A percentile compares a stretch with the other conserved stretches of the same genome.
phyloP scores from a whole-genome alignment of 2,113 vertebrate genomes.

The Stigmatopora nigra region DNA sequence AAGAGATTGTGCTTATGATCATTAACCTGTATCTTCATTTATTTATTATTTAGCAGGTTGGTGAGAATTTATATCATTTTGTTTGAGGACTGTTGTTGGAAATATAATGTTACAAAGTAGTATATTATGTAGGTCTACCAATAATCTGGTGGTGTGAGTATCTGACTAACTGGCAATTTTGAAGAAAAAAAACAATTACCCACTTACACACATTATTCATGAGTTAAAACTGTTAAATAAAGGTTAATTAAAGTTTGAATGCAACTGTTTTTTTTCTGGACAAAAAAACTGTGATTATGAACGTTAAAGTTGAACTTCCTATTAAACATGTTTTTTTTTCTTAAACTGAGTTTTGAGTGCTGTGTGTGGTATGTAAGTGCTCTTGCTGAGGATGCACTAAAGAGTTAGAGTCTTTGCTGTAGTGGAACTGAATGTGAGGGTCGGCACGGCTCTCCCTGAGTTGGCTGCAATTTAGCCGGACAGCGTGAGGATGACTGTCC shows the following conservation, averaged over 20 bases:
- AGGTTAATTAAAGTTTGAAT: too few species aligned
- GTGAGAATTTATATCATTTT: not conserved
- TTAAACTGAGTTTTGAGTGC: slow-evolving; percentile 17
- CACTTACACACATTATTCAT: too few species aligned
- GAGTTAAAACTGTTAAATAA: too few species aligned
- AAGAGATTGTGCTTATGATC: slow-evolving; percentile 7
- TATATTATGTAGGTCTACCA: not conserved
- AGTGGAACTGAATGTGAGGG: slow-evolving; percentile 13
- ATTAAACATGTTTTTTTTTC: not conserved
- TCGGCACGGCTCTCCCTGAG: slow-evolving; percentile 38
- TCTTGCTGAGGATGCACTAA: slow-evolving; percentile 9
- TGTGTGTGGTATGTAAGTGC: slow-evolving; percentile 35
- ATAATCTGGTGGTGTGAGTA: too few species aligned
- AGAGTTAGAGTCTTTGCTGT: not conserved
- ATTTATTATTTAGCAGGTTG: not conserved
- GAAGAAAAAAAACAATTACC: too few species aligned
- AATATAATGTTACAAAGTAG: not conserved
- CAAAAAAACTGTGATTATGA: too few species aligned
- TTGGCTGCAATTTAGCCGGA: slow-evolving; percentile 47
- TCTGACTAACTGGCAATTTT: too few species aligned
- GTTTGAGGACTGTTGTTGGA: not conserved
- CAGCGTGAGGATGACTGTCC: slow-evolving; percentile 58
- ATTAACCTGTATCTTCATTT: not conserved
- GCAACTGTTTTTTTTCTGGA: too few species aligned
- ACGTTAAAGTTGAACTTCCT: too few species aligned